A percentile compares a stretch with the other conserved stretches of the same genome.
These are phyloP conservation scores for Apamea monoglypha DNA, from an alignment of 2,888 invertebrate genomes.

Conservation along the genomic window DNA sequence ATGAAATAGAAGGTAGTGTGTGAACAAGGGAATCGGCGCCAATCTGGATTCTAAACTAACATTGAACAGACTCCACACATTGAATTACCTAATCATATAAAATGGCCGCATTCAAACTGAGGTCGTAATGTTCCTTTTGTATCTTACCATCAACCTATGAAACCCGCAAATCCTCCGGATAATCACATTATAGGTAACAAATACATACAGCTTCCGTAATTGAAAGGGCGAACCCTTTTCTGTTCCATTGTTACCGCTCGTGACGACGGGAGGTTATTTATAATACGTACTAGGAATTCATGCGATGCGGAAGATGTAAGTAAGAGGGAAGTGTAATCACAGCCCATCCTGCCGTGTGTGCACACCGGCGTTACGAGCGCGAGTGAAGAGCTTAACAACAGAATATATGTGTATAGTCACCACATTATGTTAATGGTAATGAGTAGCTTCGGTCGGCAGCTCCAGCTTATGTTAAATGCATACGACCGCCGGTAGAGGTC, in stretches of 20 bases:
- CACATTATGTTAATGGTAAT: conserved; percentile 45
- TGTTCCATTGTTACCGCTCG: too few species aligned
- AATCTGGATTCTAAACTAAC: not conserved
- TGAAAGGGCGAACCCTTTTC: conserved; percentile 18
- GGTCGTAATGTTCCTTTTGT: not conserved
- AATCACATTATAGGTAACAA: conserved; percentile 2
- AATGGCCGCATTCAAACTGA: not conserved
- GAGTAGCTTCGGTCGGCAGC: conserved; percentile 20
- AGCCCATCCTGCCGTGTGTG: not conserved
- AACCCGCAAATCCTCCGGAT: not conserved
- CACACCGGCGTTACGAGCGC: not conserved
- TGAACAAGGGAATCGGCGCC: too few species aligned
- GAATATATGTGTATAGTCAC: conserved; percentile 7
- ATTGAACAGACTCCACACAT: not conserved
- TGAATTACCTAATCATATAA: not conserved
- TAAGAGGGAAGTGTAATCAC: conserved; percentile 1
- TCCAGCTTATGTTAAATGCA: conserved; percentile 35
- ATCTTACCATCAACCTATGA: not conserved
- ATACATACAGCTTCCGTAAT: conserved; percentile 20
- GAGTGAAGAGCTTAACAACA: conserved; percentile 8
- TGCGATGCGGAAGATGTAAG: conserved; percentile 9
- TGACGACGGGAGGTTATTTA: conserved; percentile 5
- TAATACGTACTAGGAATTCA: conserved; percentile 12
- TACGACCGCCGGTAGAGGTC: conserved; percentile 2
- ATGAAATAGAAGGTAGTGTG: too few species aligned